These are phyloP conservation scores for Nesidiocoris tenuis DNA, from an alignment of 2,888 invertebrate genomes.

Conservation along the genomic window DNA sequence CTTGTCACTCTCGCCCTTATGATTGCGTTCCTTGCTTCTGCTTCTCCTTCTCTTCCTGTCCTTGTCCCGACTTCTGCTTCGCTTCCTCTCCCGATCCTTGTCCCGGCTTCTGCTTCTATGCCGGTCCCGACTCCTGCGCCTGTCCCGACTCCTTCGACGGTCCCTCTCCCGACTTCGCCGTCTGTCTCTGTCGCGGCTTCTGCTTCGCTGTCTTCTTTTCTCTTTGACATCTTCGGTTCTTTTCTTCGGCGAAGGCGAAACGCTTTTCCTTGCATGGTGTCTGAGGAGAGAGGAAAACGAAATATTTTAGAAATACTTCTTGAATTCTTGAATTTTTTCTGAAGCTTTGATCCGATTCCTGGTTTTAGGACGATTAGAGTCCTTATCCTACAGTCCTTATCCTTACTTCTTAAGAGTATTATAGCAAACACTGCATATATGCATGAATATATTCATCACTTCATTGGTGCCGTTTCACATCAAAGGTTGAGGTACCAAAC, in stretches of 20 bases:
- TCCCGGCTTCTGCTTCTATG: conserved; percentile 49
- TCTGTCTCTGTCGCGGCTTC: conserved; percentile 48
- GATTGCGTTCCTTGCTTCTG: conserved; percentile 49
- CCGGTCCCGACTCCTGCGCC: conserved; percentile 51
- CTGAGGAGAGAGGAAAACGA: background rate
- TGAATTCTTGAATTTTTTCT: no score
- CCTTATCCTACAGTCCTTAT: no score
- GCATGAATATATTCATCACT: no score
- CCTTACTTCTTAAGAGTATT: no score
- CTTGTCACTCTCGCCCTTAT: conserved; percentile 47
- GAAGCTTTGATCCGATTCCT: no score
- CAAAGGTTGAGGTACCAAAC: no score
- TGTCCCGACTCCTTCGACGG: conserved; percentile 48
- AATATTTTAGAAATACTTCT: no score
- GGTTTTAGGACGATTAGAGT: no score
- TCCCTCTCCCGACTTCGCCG: conserved; percentile 51
- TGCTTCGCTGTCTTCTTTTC: conserved; percentile 44
- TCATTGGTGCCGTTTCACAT: no score
- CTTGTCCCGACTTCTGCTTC: conserved; percentile 43
- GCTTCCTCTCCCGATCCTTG: conserved; percentile 55
- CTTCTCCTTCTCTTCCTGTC: conserved; percentile 51
- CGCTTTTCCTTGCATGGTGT: conserved; percentile 45
- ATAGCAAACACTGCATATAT: no score
- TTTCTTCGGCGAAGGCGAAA: conserved; percentile 15
- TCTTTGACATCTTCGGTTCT: conserved; percentile 48